Percentiles rank a stretch among this genome's conserved stretches.
These are phyloP conservation scores for Myrmecobius fasciatus DNA, from an alignment of 2,113 vertebrate genomes.

Conservation along the genomic window DNA sequence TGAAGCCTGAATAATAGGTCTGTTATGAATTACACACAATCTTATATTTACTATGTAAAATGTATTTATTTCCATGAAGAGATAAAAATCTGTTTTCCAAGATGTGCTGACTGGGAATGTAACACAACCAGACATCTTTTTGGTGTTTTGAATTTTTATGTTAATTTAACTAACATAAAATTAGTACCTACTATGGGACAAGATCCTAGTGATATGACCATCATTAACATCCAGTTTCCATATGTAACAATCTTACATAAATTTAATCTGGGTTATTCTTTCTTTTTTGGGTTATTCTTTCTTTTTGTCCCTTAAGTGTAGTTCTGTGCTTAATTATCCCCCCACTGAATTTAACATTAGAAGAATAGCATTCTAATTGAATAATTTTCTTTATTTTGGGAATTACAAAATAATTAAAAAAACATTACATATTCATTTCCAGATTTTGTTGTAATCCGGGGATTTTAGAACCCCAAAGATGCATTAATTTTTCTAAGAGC, in stretches of 20 bases:
- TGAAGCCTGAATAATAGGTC: not conserved
- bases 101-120: not conserved
- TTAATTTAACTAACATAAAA: not conserved
- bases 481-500: not conserved
- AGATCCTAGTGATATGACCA: not conserved
- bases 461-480: slow-evolving; percentile 5
- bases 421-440: not conserved
- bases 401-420: slow-evolving; percentile 29
- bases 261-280: not conserved
- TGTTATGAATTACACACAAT: not conserved
- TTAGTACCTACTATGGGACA: not conserved
- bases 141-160: slow-evolving; percentile 8
- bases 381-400: slow-evolving; percentile 5
- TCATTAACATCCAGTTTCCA: not conserved
- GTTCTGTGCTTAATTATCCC: not conserved
- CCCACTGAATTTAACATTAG: not conserved
- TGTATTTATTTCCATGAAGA: not conserved
- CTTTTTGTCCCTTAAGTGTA: not conserved
- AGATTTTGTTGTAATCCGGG: not conserved
- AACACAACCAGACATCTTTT: not conserved
- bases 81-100: slow-evolving; percentile 33
- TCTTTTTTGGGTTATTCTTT: not conserved
- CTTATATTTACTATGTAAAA: not conserved
- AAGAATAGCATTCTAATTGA: not conserved
- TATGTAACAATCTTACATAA: not conserved